Conservation (phyloP, 2,113 vertebrate genomes). For the Lophochroa leadbeateri region DNA sequence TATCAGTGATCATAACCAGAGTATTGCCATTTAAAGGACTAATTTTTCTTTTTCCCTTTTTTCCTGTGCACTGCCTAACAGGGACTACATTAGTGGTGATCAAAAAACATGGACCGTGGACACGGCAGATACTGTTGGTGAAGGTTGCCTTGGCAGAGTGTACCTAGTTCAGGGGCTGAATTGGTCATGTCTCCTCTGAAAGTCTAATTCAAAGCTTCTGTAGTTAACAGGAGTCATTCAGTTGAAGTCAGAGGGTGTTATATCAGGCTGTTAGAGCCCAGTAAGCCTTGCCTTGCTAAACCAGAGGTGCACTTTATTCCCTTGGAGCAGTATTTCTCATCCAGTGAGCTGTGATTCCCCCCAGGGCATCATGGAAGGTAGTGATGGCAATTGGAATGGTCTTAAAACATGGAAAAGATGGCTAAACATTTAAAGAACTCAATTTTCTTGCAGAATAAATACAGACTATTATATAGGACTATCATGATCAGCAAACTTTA, state of each 20-base stretch:
- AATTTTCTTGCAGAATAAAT: background rate
- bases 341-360: background rate
- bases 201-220: background rate
- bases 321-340: background rate
- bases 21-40: background rate
- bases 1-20: background rate
- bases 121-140: background rate
- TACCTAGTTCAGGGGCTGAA: background rate
- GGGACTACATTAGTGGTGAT: background rate
- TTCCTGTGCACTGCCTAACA: background rate
- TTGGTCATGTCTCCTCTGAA: background rate
- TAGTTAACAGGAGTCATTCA: background rate
- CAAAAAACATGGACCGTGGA: background rate
- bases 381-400: background rate
- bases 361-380: background rate
- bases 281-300: background rate
- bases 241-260: background rate
- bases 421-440: background rate
- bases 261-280: background rate
- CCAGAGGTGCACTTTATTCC: background rate
- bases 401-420: background rate
- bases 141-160: background rate
- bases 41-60: fast-evolving
- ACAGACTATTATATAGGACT: background rate
- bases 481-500: background rate